A percentile compares a stretch with the other conserved stretches of the same genome.
Conservation (phyloP, 2,888 invertebrate genomes). For the Caenorhabditis zanzibari region DNA sequence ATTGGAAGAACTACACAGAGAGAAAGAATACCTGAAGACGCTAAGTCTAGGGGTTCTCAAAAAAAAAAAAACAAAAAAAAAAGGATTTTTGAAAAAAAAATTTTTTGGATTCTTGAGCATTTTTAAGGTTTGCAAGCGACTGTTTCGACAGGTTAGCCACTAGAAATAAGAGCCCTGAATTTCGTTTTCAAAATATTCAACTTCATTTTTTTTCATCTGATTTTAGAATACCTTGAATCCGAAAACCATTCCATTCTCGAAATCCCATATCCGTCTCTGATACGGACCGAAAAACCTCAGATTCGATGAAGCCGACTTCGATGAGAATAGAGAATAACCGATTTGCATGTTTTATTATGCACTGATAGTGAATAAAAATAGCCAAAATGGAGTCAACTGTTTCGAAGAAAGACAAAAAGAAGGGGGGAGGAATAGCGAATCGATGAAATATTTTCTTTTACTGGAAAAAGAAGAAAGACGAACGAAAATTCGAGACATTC, state of each 20-base stretch:
- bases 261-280: constrained; percentile 5
- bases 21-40: too few species aligned
- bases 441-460: background rate
- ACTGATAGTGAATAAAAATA: background rate
- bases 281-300: constrained; percentile 37
- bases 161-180: too few species aligned
- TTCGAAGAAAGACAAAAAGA: background rate
- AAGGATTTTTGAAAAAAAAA: too few species aligned
- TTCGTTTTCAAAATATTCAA: too few species aligned
- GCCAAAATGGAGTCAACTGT: background rate
- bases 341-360: background rate
- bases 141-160: too few species aligned
- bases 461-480: background rate
- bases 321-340: background rate
- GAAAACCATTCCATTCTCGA: background rate
- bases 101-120: too few species aligned
- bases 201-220: too few species aligned
- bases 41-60: too few species aligned
- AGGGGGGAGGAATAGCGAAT: constrained; percentile 1
- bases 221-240: constrained; percentile 13
- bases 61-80: too few species aligned
- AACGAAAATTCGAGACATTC: constrained; percentile 2
- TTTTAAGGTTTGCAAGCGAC: too few species aligned
- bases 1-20: too few species aligned
- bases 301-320: background rate